phyloP scores from a whole-genome alignment of 2,113 vertebrate genomes.

The Orthochromis indermauri region DNA sequence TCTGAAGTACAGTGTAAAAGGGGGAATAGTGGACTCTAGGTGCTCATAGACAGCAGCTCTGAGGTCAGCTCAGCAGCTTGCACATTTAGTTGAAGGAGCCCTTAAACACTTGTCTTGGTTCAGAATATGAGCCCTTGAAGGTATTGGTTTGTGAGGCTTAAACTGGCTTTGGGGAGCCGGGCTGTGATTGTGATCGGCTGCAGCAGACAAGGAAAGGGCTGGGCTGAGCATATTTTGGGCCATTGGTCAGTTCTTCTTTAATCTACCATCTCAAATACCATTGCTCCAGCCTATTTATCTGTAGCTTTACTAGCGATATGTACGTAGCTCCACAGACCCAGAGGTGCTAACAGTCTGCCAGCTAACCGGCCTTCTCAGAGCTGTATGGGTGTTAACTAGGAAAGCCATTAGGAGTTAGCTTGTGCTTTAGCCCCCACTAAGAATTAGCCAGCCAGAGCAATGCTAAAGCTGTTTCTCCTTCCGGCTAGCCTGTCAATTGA shows the following conservation, averaged over 20 bases:
- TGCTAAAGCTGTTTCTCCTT: conserved; percentile 5
- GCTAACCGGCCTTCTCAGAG: conserved; percentile 21
- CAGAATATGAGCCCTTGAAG: neutral
- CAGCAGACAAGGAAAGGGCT: neutral
- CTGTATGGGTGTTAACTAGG: conserved; percentile 10
- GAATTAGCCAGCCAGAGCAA: neutral
- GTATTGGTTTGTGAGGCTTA: neutral
- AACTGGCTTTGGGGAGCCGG: neutral
- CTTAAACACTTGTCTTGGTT: conserved; percentile 26
- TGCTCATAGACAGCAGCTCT: conserved; percentile 33
- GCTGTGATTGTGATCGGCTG: neutral
- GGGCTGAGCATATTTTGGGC: neutral
- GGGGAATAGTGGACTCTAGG: conserved; percentile 24
- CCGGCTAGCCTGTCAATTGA: conserved; percentile 32
- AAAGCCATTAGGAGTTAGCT: conserved; percentile 32
- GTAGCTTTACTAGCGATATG: neutral
- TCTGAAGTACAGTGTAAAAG: conserved; percentile 54
- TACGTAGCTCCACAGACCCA: neutral
- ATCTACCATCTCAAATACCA: conserved; percentile 15
- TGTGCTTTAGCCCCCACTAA: conserved; percentile 10
- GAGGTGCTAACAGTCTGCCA: conserved; percentile 32
- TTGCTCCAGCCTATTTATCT: conserved; percentile 3
- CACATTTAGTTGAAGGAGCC: conserved; percentile 9
- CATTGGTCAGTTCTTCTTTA: neutral
- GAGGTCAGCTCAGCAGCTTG: conserved; percentile 31